phyloP scores from a whole-genome alignment of 2,113 vertebrate genomes.

The Tursiops truncatus region DNA sequence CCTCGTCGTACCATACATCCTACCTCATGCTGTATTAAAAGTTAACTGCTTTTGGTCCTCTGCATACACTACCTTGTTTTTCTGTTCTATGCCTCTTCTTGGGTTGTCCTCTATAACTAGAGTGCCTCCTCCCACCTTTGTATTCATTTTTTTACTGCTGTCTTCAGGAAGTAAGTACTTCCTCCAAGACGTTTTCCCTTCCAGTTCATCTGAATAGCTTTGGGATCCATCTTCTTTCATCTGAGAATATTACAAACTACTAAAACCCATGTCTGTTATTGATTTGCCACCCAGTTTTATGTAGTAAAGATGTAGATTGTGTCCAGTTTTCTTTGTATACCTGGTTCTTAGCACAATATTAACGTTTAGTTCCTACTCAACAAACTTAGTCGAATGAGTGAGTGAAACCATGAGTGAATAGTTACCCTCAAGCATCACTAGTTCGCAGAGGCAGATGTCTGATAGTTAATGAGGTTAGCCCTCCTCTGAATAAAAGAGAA shows the following conservation, averaged over 20 bases:
- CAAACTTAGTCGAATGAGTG: background rate
- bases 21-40: background rate
- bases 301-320: background rate
- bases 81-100: background rate
- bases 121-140: background rate
- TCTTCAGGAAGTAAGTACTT: background rate
- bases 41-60: background rate
- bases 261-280: background rate
- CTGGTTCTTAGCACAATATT: background rate
- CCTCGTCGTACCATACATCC: background rate
- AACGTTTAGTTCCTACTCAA: background rate
- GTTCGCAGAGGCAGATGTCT: background rate
- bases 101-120: rapidly evolving
- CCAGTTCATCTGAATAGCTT: background rate
- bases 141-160: background rate
- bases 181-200: background rate
- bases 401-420: background rate
- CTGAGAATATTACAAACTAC: background rate
- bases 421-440: background rate
- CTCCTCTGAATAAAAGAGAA: background rate
- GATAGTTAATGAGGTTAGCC: background rate
- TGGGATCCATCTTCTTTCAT: background rate
- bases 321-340: background rate
- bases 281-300: background rate
- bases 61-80: background rate